Evolutionary conservation across 2,113 vertebrate genomes (phyloP).

Genomic region (Struthidea cinerea): DNA sequence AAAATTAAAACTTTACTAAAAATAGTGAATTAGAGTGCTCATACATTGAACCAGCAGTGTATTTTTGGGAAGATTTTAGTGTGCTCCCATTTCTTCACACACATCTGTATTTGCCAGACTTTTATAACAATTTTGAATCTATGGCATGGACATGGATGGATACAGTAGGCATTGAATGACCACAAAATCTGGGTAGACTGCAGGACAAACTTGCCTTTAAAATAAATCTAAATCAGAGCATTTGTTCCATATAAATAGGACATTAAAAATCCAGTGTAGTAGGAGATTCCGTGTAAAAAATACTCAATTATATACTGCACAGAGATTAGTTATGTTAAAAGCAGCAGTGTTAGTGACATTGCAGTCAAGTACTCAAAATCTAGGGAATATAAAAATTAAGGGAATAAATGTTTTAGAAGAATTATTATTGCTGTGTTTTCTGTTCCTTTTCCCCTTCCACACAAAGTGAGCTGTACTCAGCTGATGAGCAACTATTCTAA

Average conservation of each 20-base stretch:
- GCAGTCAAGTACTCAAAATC: background rate
- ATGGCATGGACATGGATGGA: background rate
- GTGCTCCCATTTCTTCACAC: background rate
- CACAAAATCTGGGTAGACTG: background rate
- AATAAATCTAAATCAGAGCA: background rate
- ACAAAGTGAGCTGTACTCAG: background rate
- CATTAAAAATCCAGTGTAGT: background rate
- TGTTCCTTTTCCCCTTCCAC: background rate
- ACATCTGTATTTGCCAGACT: background rate
- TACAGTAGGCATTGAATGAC: background rate
- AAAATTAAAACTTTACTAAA: background rate
- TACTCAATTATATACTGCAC: background rate
- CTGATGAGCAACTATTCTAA: background rate
- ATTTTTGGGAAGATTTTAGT: background rate
- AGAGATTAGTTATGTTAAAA: background rate
- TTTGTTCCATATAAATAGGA: background rate
- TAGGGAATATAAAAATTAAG: background rate
- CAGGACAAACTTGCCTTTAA: background rate
- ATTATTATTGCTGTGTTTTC: background rate
- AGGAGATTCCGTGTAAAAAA: background rate
- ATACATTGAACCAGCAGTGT: background rate
- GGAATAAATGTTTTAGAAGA: background rate
- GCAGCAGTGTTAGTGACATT: background rate
- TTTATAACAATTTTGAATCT: background rate
- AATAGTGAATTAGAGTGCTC: background rate